A percentile compares a stretch with the other conserved stretches of the same genome.
Conservation (phyloP, 1,140 invertebrate species). For the Euura lappo region DNA sequence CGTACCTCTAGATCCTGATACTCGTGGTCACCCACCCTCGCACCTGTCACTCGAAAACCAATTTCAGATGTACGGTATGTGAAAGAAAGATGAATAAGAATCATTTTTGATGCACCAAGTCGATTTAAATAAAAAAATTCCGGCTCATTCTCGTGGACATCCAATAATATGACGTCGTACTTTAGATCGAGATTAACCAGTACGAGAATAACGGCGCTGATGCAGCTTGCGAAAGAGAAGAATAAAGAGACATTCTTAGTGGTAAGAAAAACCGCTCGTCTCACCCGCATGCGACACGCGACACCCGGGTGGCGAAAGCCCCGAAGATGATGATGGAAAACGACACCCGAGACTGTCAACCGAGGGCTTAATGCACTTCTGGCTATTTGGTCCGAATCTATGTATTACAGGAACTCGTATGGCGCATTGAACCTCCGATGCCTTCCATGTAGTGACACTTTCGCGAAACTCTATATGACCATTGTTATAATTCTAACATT, state of each 20-base stretch:
- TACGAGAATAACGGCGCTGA: neutral
- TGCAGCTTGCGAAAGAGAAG: neutral
- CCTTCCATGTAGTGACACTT: too few species aligned
- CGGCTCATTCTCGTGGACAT: neutral
- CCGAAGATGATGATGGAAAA: neutral
- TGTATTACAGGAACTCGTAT: too few species aligned
- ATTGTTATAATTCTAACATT: neutral
- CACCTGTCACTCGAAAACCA: neutral
- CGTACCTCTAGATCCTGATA: neutral
- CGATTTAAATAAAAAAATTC: too few species aligned
- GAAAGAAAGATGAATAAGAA: too few species aligned
- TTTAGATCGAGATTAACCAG: neutral
- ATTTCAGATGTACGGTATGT: too few species aligned
- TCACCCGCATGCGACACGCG: constrained; percentile 1
- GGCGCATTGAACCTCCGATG: too few species aligned
- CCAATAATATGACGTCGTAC: too few species aligned
- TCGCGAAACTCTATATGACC: too few species aligned
- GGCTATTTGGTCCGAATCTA: neutral
- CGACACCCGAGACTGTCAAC: constrained; percentile 10
- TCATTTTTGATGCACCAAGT: too few species aligned
- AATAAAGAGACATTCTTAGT: neutral
- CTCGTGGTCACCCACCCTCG: neutral
- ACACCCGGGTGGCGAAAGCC: constrained; percentile 1
- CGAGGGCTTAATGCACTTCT: neutral
- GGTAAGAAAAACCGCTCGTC: neutral